Base-by-base conservation (phyloP, 2,797 vertebrate species). In the Cygnus olor region DNA sequence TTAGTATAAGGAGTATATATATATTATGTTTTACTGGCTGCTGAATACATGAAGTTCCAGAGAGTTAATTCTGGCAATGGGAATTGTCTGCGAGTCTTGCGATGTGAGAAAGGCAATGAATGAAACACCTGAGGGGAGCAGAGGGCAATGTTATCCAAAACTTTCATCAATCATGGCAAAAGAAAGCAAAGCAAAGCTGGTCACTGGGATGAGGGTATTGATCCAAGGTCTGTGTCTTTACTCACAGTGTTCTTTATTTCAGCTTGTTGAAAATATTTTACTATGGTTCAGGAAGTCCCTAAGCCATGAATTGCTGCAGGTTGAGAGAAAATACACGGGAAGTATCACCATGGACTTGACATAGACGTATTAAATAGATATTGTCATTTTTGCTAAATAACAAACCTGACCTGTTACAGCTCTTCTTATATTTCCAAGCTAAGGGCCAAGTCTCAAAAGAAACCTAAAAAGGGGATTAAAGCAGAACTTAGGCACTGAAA, bases 21-120 rank as follows among this genome's bases (percentile, higher is more conserved):
- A 51, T 30, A 61, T 89, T 60, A 65, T 45, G 22, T 91, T 92
- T 93, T 87, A 94, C 45, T 86, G 54, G 80, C 45, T 92, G 47
- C 54, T 89, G 89, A 88, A 66, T 71, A 60, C 49, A 54, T 1
- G 2, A 47, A 49, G 77, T 81, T 95, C 56, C 78, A 85, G 60
- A 28, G 15, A 85, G 72, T 85, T 94, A 80, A 77, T 93, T 94
- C 40, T 58, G 64, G 42, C 73, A 89, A 78, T 20, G 14, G 90
- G 68, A 90, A 91, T 34, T 79, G 69, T 34, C 64, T 80, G 30
- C 69, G 47, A 58, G 42, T 30, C 60, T 88, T 60, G 24, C 36
- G 44, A 64, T 74, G 24, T 47, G 61, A 82, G 54, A 82, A 88
- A 85, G 40, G 47, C 34, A 56, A 45, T 36, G 71, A 91, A 88